Conservation (phyloP, 2,797 vertebrate genomes). For the Myoxocephalus aenaeus region DNA sequence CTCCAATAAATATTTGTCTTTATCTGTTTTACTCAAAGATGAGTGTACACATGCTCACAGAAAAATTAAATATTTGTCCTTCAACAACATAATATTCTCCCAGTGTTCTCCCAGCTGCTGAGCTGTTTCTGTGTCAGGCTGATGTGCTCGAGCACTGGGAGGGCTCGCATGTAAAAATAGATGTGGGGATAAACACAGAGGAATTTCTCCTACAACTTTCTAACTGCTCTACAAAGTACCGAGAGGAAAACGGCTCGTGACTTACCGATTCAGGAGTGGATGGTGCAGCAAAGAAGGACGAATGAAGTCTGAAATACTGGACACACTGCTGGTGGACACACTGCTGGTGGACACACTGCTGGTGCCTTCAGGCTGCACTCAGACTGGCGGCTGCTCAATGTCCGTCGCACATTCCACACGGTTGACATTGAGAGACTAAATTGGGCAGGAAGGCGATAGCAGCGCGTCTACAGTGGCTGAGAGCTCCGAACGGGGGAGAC, state of each 20-base stretch:
- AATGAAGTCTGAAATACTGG: not conserved
- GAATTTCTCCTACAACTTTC: slow-evolving; percentile 47
- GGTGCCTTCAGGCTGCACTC: slow-evolving; percentile 20
- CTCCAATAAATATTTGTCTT: not conserved
- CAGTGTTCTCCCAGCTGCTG: slow-evolving; percentile 3
- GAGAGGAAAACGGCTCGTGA: not conserved
- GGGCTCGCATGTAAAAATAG: slow-evolving; percentile 58
- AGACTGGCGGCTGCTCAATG: slow-evolving; percentile 33
- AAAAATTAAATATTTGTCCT: not conserved
- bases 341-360: not conserved
- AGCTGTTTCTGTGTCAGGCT: not conserved
- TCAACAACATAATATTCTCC: not conserved
- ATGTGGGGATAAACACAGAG: slow-evolving; percentile 4
- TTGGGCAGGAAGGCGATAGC: slow-evolving; percentile 74
- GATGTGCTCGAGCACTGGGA: slow-evolving; percentile 21
- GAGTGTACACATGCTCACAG: not conserved
- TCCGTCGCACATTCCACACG: slow-evolving; percentile 74
- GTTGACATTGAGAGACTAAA: slow-evolving; percentile 82
- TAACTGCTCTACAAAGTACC: slow-evolving; percentile 7
- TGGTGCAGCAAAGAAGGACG: not conserved
- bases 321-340: not conserved
- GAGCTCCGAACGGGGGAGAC: slow-evolving; percentile 63
- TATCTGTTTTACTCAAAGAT: not conserved
- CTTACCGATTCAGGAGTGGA: slow-evolving; percentile 55
- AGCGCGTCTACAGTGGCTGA: not conserved